Percentiles rank a stretch among this genome's conserved stretches.
These are phyloP conservation scores for Channa maculata DNA, from an alignment of 2,113 vertebrate genomes.

Conservation along the genomic window DNA sequence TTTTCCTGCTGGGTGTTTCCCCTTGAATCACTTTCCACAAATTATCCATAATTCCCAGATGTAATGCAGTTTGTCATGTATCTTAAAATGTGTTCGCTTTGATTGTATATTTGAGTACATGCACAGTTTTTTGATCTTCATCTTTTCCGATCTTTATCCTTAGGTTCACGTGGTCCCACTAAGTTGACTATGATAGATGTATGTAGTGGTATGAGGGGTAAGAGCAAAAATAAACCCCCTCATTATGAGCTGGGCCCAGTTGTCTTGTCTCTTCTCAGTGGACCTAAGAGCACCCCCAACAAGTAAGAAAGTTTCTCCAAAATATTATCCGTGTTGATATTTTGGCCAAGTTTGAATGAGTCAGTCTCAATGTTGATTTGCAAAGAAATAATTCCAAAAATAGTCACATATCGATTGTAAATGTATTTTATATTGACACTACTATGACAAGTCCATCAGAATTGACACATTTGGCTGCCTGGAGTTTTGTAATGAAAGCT, in stretches of 20 bases:
- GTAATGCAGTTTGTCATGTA: background rate
- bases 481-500: background rate
- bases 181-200: constrained; percentile 96
- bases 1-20: constrained; percentile 1
- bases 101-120: background rate
- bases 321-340: background rate
- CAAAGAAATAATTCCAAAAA: too few relatives aligned
- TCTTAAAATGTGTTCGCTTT: background rate
- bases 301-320: constrained; percentile 86
- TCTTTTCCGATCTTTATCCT: constrained; percentile 14
- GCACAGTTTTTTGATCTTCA: background rate
- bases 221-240: constrained; percentile 86
- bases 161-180: constrained; percentile 92
- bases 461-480: background rate
- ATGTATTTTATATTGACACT: background rate
- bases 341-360: background rate
- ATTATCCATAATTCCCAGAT: background rate
- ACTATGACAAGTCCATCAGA: background rate
- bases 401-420: too few relatives aligned
- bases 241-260: constrained; percentile 92
- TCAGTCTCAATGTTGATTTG: background rate
- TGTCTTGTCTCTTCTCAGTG: constrained; percentile 92
- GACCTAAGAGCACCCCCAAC: constrained; percentile 91
- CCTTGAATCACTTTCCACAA: background rate
- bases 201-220: constrained; percentile 92